Percentiles rank a stretch among this genome's conserved stretches.
phyloP scores from a whole-genome alignment of 2,797 vertebrate genomes.

The Galaxias olidus region DNA sequence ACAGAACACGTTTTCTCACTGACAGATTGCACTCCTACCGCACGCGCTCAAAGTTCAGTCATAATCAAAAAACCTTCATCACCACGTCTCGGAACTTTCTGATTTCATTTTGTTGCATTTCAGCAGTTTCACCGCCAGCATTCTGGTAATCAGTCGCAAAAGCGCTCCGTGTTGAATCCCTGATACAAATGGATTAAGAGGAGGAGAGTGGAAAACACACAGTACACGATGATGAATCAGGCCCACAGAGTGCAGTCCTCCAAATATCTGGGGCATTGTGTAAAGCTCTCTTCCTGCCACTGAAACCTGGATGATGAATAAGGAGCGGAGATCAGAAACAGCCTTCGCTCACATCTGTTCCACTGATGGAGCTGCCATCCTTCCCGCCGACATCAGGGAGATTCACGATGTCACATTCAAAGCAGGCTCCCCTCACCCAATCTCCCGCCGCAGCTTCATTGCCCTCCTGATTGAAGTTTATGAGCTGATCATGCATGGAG shows the following conservation, averaged over 20 bases:
- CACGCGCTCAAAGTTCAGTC: not conserved
- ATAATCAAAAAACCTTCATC: not conserved
- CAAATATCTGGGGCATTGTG: slow-evolving; percentile 2
- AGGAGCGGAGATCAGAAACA: not conserved
- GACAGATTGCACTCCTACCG: not conserved
- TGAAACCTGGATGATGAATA: not conserved
- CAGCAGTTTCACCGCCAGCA: not conserved
- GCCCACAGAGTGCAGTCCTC: not conserved
- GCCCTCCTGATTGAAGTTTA: slow-evolving; percentile 2
- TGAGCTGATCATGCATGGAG: slow-evolving; percentile 3
- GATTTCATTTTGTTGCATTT: not conserved
- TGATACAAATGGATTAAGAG: not conserved
- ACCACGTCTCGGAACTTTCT: not conserved
- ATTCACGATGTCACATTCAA: slow-evolving; percentile 5
- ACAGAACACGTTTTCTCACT: no score
- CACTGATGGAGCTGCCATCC: not conserved
- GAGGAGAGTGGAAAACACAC: not conserved
- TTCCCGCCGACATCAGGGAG: not conserved
- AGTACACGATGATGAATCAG: slow-evolving; percentile 8
- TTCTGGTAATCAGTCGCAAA: slow-evolving; percentile 2
- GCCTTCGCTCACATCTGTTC: not conserved
- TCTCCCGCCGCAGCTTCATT: not conserved
- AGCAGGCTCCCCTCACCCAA: not conserved
- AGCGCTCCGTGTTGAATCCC: not conserved
- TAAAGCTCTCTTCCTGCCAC: not conserved